A percentile compares a stretch with the other conserved stretches of the same genome.
phyloP scores from a whole-genome alignment of 2,888 invertebrate species.

The Apamea sordens region DNA sequence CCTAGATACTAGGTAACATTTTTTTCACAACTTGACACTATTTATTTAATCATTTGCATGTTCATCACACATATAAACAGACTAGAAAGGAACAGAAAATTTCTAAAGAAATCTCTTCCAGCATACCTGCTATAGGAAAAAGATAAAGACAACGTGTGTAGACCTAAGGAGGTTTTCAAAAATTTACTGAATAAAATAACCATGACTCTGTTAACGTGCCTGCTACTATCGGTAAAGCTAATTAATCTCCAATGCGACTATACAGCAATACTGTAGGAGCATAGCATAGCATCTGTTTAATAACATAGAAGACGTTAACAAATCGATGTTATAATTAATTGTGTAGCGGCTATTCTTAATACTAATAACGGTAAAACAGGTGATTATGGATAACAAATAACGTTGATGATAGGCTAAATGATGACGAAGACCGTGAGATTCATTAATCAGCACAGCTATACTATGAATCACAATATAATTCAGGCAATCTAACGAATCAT shows the following conservation, averaged over 20 bases:
- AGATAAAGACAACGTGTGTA: background rate
- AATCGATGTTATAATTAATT: conserved; percentile 57
- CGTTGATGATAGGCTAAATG: conserved; percentile 31
- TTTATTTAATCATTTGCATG: background rate
- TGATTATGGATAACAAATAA: conserved; percentile 49
- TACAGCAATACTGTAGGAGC: background rate
- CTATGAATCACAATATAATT: background rate
- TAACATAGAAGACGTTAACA: conserved; percentile 52
- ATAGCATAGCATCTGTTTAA: no score
- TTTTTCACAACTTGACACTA: background rate
- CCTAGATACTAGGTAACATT: background rate
- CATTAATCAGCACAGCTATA: background rate
- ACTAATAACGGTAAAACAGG: conserved; percentile 47
- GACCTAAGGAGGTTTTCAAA: background rate
- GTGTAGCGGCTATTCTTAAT: conserved; percentile 37
- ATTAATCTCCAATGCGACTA: background rate
- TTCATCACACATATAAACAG: background rate
- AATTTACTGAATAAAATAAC: background rate
- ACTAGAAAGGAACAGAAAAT: background rate
- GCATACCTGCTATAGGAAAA: background rate
- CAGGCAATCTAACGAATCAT: background rate
- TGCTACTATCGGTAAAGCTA: background rate
- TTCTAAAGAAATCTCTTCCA: background rate
- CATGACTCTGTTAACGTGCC: background rate
- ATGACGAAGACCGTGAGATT: conserved; percentile 18